phyloP scores from a whole-genome alignment of 1,140 invertebrate genomes.

The Pseudomyrmex cubaensis region DNA sequence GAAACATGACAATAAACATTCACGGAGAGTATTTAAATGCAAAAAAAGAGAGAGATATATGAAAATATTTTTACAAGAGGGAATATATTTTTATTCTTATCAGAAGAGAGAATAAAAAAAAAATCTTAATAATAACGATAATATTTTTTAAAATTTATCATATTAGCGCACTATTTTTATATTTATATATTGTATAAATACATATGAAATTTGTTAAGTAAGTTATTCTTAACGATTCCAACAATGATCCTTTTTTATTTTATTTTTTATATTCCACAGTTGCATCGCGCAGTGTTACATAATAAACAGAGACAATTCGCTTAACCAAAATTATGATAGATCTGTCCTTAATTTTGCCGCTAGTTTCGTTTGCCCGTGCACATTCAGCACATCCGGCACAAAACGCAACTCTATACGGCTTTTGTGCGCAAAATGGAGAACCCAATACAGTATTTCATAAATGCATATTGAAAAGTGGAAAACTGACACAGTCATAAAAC shows the following conservation, averaged over 20 bases:
- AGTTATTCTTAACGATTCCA: background rate
- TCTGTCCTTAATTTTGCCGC: constrained; percentile 24
- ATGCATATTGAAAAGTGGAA: constrained; percentile 59
- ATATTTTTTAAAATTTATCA: too few species aligned
- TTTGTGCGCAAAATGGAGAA: constrained; percentile 20
- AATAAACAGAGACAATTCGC: constrained; percentile 28
- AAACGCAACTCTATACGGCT: constrained; percentile 19
- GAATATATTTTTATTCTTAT: constrained; percentile 11
- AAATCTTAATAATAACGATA: too few species aligned
- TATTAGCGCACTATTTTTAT: too few species aligned
- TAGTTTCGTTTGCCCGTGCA: constrained; percentile 27
- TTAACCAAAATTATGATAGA: background rate
- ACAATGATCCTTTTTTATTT: background rate
- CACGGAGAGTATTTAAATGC: background rate
- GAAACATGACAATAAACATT: constrained; percentile 15
- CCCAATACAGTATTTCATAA: constrained; percentile 57
- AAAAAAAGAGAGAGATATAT: background rate
- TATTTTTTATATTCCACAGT: constrained; percentile 1
- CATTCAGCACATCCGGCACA: constrained; percentile 16
- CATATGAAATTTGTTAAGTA: background rate
- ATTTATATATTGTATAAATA: too few species aligned
- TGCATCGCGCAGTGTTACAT: background rate
- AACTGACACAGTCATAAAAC: constrained; percentile 55
- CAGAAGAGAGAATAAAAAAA: background rate
- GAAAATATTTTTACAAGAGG: background rate